Percentiles rank a stretch among this genome's conserved stretches.
Evolutionary conservation across 2,888 invertebrate species (phyloP).

Genomic region (Polia nebulosa): DNA sequence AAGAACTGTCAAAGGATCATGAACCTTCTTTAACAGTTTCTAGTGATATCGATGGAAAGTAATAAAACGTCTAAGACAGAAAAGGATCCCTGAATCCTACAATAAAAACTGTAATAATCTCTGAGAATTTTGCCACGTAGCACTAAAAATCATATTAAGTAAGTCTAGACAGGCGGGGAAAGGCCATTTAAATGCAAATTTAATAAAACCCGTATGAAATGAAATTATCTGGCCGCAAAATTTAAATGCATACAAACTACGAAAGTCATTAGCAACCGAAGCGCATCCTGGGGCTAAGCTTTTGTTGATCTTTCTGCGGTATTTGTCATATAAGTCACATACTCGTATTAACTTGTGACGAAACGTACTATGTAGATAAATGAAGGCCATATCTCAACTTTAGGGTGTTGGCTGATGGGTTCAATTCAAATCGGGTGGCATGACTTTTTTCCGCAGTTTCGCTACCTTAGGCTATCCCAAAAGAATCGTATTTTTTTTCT

Average conservation of each 20-base stretch:
- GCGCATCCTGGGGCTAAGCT: slow-evolving; percentile 6
- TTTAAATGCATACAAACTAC: slow-evolving; percentile 13
- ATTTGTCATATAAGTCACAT: slow-evolving; percentile 39
- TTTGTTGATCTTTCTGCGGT: slow-evolving; percentile 14
- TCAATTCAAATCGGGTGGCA: not conserved
- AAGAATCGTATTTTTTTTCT: no score
- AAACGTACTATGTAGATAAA: slow-evolving; percentile 19
- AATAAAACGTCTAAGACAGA: not conserved
- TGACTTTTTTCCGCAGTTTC: no score
- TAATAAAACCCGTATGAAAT: slow-evolving; percentile 1
- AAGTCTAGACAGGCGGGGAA: slow-evolving; percentile 24
- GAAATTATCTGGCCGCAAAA: slow-evolving; percentile 6
- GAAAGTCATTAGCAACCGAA: slow-evolving; percentile 19
- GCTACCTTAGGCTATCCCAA: no score
- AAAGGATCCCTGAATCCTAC: not conserved
- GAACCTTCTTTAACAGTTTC: not conserved
- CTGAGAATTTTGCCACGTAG: not conserved
- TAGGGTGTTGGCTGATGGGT: slow-evolving; percentile 7
- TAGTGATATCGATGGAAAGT: not conserved
- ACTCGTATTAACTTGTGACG: slow-evolving; percentile 11
- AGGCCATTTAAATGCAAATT: slow-evolving; percentile 29
- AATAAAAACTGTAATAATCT: slow-evolving; percentile 7
- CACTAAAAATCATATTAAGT: slow-evolving; percentile 1
- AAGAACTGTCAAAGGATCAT: not conserved
- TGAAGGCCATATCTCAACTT: slow-evolving; percentile 18